Conservation (phyloP, 2,113 vertebrate species). For the Chaetodon trifascialis region DNA sequence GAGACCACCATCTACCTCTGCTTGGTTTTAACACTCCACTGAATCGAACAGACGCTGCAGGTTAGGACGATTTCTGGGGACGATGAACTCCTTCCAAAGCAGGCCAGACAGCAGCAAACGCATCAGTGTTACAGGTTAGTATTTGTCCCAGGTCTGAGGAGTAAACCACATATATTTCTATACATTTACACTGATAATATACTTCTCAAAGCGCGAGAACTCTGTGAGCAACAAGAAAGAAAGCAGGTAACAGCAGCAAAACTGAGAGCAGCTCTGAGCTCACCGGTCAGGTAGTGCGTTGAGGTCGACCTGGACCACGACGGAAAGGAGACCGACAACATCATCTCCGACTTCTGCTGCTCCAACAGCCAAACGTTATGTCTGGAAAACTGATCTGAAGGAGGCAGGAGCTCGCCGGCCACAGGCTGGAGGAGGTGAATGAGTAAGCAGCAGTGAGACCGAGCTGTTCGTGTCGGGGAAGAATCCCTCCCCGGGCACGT, state of each 20-base stretch:
- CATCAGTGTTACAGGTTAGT: not conserved
- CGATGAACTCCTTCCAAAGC: not conserved
- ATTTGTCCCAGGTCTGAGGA: constrained; percentile 9
- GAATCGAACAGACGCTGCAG: not conserved
- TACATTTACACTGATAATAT: constrained; percentile 67
- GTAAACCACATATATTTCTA: constrained; percentile 18
- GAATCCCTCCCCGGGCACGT: not conserved
- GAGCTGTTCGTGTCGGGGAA: not conserved
- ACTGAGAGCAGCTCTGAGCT: not conserved
- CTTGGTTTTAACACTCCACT: not conserved
- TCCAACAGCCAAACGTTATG: not conserved
- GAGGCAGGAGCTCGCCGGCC: not conserved
- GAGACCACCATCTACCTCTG: not conserved
- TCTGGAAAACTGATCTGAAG: not conserved
- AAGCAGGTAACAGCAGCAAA: constrained; percentile 34
- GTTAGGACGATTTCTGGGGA: not conserved
- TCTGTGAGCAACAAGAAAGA: constrained; percentile 37
- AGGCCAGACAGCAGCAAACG: constrained; percentile 7
- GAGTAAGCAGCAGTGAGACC: too few relatives aligned
- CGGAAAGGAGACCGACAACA: not conserved
- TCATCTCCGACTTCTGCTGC: not conserved
- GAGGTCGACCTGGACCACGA: too few relatives aligned
- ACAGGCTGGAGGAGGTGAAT: not conserved
- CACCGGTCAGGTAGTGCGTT: constrained; percentile 13
- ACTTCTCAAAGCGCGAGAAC: constrained; percentile 18